Base-by-base conservation (phyloP, 2,888 invertebrate genomes). In the Eristalinus aeneus region DNA sequence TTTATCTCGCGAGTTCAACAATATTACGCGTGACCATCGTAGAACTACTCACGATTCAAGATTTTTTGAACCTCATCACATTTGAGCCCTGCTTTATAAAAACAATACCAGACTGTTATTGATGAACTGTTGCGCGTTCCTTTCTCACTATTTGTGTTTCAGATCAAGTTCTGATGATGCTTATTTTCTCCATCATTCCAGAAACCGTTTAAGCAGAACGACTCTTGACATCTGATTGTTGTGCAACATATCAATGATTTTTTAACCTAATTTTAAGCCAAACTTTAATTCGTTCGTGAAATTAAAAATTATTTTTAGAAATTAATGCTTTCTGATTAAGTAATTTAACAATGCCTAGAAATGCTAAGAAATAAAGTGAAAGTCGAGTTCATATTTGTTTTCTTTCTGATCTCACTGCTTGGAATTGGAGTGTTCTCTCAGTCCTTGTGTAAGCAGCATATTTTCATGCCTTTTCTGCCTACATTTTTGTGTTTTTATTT, bases 391-490 rank as follows among this genome's bases (percentile, higher is more conserved):
- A 16, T 16, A 16, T 16, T 46, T 46, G 46, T 46, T 46, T 46
- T 46, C 46, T n/a, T 46, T 46, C 46, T 16, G n/a, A 46, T 46
- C 16, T 46, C 16, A 0, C 16, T 46, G 8, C 16, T 16, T 6
- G 46, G 46, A 46, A 16, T n/a, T 16, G 46, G 46, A 8, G 46
- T 46, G 46, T 46, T n/a, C 16, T 46, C 46, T 46, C 46, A 16
- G 16, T 46, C 46, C 8, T n/a, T 46, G 46, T 46, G 46, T 46
- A 46, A 46, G 46, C 31, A 72, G 46, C 54, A 36, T 58, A 58
- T 69, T 36, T 58, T 27, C 32, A 36, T 34, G 36, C 34, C 34
- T 69, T 69, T 27, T 36, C 34, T 69, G 56, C 22, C 54, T 56
- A n/a, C n/a, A n/a, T 56, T 4, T 46, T 46, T 16, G 6, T 46